A percentile compares a stretch with the other conserved stretches of the same genome.
Conservation (phyloP, 2,113 vertebrate genomes). For the Ovis aries region ARS-UI_Ramb_v3.0 NC_056056.1:198218501-198219000, state of each 20-base stretch:
- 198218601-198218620: background rate
- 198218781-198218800: background rate
- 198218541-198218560: background rate
- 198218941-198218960: rapidly evolving
- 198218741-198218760: background rate
- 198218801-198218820: background rate
- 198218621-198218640: background rate
- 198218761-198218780: background rate
- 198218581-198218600: background rate
- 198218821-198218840: background rate
- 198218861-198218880: background rate
- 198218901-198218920: background rate
- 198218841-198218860: background rate
- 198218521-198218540: background rate
- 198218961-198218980: background rate
- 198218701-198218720: background rate
- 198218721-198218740: background rate
- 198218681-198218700: background rate
- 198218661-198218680: background rate
- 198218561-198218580: background rate
- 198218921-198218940: background rate
- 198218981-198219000: background rate
- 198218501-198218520: background rate
- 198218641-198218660: background rate
- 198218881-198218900: background rate